These are phyloP conservation scores for Andrena marginata DNA, from an alignment of 2,888 invertebrate genomes.

Conservation along the genomic window DNA sequence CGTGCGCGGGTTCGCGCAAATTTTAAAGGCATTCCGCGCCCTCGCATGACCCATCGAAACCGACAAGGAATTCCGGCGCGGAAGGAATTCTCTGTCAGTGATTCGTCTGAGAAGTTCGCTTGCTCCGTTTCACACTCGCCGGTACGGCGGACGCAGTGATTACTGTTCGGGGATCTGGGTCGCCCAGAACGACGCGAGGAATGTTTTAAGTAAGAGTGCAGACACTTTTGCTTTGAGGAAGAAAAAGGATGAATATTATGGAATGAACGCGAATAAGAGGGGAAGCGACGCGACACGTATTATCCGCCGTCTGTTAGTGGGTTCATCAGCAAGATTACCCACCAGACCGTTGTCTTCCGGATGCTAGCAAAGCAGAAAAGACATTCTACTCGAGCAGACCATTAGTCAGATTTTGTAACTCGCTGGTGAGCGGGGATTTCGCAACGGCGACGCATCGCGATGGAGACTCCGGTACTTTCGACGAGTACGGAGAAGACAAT, in stretches of 20 bases:
- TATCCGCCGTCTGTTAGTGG: not conserved
- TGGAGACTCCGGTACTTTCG: not conserved
- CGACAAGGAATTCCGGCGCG: not conserved
- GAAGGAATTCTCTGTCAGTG: not conserved
- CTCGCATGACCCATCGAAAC: not conserved
- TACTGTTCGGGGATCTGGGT: too few species aligned
- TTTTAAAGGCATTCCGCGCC: slow-evolving; percentile 36
- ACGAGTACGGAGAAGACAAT: not conserved
- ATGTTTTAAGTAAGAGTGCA: too few species aligned
- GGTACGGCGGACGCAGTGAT: too few species aligned
- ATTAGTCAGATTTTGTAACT: slow-evolving; percentile 10
- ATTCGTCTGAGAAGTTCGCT: too few species aligned
- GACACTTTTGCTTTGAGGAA: too few species aligned
- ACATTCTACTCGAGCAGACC: not conserved
- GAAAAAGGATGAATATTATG: not conserved
- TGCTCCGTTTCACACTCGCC: too few species aligned
- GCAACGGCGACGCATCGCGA: not conserved
- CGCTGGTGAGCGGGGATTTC: not conserved
- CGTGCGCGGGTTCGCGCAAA: slow-evolving; percentile 37
- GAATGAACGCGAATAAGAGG: not conserved
- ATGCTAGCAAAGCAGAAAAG: not conserved
- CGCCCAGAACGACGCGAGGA: too few species aligned
- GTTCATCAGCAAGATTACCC: not conserved
- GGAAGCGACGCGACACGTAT: not conserved
- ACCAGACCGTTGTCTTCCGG: slow-evolving; percentile 1